Evolutionary conservation across 2,797 vertebrate species (phyloP).

Genomic region (Sebastes itinus): DNA sequence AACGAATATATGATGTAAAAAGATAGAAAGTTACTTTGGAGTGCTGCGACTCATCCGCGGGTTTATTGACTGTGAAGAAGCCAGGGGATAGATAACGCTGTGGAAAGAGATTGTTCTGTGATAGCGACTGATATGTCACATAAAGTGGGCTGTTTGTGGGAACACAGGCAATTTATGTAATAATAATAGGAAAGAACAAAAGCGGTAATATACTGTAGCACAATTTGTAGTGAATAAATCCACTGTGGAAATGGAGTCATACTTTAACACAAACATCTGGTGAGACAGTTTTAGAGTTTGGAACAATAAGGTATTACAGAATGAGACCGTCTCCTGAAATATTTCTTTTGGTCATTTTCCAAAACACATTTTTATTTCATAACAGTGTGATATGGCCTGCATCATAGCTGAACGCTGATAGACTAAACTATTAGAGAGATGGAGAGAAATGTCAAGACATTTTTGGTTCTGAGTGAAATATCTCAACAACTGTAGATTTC

Average conservation of each 20-base stretch:
- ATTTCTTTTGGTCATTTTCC: background rate
- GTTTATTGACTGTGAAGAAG: slow-evolving; percentile 55
- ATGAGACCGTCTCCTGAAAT: background rate
- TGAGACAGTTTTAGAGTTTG: background rate
- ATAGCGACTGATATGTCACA: slow-evolving; percentile 51
- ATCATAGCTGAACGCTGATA: background rate
- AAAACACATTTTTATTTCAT: background rate
- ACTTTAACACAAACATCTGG: background rate
- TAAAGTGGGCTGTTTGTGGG: slow-evolving; percentile 36
- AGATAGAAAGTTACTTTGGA: slow-evolving; percentile 25
- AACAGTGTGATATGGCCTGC: background rate
- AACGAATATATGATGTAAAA: slow-evolving; percentile 32
- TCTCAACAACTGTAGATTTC: too few relatives aligned
- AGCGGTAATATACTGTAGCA: background rate
- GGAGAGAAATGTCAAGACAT: background rate
- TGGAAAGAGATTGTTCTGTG: slow-evolving; percentile 32
- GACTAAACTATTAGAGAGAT: too few relatives aligned
- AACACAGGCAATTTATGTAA: slow-evolving; percentile 33
- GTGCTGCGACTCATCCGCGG: slow-evolving; percentile 14
- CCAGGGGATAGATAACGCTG: slow-evolving; percentile 30
- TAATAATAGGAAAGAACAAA: slow-evolving; percentile 12
- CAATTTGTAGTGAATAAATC: slow-evolving; percentile 3
- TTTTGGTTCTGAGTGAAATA: background rate
- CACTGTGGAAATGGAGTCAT: background rate
- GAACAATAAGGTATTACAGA: background rate